A percentile compares a stretch with the other conserved stretches of the same genome.
Conservation (phyloP, 2,888 invertebrate genomes). For the Sinohyriopsis cumingii region DNA sequence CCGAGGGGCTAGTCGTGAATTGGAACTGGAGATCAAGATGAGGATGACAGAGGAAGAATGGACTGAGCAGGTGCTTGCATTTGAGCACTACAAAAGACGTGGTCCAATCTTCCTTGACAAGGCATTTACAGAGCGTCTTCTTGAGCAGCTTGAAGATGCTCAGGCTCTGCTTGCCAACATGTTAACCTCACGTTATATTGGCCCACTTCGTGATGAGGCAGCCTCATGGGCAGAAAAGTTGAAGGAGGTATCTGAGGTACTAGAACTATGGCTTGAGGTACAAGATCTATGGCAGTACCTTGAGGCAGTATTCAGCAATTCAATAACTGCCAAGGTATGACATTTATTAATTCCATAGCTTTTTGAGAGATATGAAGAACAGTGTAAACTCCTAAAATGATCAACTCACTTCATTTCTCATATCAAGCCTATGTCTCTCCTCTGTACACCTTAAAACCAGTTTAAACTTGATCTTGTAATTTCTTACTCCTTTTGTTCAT, state of each 20-base stretch:
- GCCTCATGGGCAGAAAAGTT: constrained; percentile 72
- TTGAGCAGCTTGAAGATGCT: constrained; percentile 72
- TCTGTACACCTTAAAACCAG: too few relatives aligned
- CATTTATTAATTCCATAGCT: constrained; percentile 1
- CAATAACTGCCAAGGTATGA: constrained; percentile 64
- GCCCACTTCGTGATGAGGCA: constrained; percentile 70
- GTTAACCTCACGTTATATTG: constrained; percentile 70
- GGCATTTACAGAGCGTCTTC: constrained; percentile 65
- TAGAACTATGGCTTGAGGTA: constrained; percentile 71
- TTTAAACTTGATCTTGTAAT: too few relatives aligned
- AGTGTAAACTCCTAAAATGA: neutral
- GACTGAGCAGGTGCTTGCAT: constrained; percentile 72
- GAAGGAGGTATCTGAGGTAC: constrained; percentile 71
- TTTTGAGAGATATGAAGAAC: neutral
- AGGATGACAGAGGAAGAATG: constrained; percentile 72
- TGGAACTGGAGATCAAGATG: constrained; percentile 71
- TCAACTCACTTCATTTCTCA: too few relatives aligned
- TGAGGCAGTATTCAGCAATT: constrained; percentile 70
- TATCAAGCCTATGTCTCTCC: too few relatives aligned
- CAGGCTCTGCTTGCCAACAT: constrained; percentile 70
- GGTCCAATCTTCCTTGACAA: constrained; percentile 71
- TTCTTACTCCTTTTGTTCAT: too few relatives aligned
- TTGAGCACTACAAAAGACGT: constrained; percentile 70
- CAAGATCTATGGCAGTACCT: constrained; percentile 72
- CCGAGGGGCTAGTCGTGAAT: constrained; percentile 67